phyloP scores from a whole-genome alignment of 2,888 invertebrate species.

The Campoletis raptor region DNA sequence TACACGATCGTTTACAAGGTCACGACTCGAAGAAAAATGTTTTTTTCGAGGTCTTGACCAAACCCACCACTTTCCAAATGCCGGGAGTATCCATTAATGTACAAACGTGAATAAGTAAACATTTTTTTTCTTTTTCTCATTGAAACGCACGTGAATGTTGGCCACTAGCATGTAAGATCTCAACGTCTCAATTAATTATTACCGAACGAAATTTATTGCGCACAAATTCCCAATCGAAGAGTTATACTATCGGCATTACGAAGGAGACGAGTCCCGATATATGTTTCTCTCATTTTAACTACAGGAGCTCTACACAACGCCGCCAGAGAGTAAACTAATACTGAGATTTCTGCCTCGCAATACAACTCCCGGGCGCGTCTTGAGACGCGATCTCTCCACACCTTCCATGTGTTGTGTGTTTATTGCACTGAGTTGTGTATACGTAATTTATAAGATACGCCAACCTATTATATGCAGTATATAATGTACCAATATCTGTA shows the following conservation, averaged over 20 bases:
- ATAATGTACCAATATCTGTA: constrained; percentile 38
- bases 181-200: constrained; percentile 75
- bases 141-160: constrained; percentile 19
- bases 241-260: constrained; percentile 21
- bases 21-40: not conserved
- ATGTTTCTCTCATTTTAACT: constrained; percentile 30
- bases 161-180: constrained; percentile 46
- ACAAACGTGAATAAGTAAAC: not conserved
- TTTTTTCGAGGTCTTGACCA: constrained; percentile 10
- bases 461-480: constrained; percentile 43
- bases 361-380: constrained; percentile 52
- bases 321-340: constrained; percentile 54
- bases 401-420: constrained; percentile 39
- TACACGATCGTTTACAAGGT: not conserved
- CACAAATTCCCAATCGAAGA: constrained; percentile 63
- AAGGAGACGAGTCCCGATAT: not conserved
- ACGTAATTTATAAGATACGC: constrained; percentile 60
- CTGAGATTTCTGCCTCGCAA: constrained; percentile 39
- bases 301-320: constrained; percentile 7
- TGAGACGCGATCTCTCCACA: constrained; percentile 58
- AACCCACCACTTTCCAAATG: not conserved
- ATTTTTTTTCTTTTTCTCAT: constrained; percentile 5
- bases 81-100: not conserved
- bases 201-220: constrained; percentile 70
- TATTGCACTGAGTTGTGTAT: constrained; percentile 53